Base-by-base conservation (phyloP, 2,797 vertebrate genomes). In the Chanos chanos region DNA sequence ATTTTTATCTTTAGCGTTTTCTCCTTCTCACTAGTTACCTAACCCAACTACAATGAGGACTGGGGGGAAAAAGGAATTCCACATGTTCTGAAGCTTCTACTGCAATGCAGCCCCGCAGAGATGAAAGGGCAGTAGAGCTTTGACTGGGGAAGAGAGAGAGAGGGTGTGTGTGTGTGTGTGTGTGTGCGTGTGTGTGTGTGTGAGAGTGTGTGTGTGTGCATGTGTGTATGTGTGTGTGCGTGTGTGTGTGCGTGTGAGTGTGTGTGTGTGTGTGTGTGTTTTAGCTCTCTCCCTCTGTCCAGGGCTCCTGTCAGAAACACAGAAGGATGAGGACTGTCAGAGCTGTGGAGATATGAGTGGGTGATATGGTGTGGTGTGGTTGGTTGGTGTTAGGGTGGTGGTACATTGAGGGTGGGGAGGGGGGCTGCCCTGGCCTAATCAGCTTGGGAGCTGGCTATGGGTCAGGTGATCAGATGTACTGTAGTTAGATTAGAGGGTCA, bases 401-500 rank as follows among this genome's bases (percentile, higher is more conserved):
- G n/a, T n/a, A n/a, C n/a, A n/a, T n/a, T n/a, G n/a, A n/a, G n/a
- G n/a, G n/a, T n/a, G n/a, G n/a, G n/a, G n/a, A n/a, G n/a, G 44
- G 57, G 3, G 49, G 36, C 21, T 37, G 40, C 52, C 53, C 54
- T 6, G 7, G n/a, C n/a, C 55, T 86, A 87, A 89, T 87, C 82
- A 66, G 85, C 87, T 88, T 88, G 73, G 5, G 66, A 74, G 77
- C 75, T 65, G 64, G 57, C 72, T 5, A 6, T 49, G 50, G 49
- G 76, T 87, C 88, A 89, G 67, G 58, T 90, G 86, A 87, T 70
- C 1, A 9, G 68, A 61, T 68, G 66, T 73, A 79, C 77, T 74
- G 61, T 71, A 77, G 80, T 73, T 80, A 77, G 87, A 89, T 91
- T 90, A 89, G 80, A 77, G 70, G 76, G 82, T 86, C 86, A 87